Percentiles rank a stretch among this genome's conserved stretches.
Evolutionary conservation across 1,140 invertebrate genomes (phyloP).

Genomic region (Rhynchophorus ferrugineus): DNA sequence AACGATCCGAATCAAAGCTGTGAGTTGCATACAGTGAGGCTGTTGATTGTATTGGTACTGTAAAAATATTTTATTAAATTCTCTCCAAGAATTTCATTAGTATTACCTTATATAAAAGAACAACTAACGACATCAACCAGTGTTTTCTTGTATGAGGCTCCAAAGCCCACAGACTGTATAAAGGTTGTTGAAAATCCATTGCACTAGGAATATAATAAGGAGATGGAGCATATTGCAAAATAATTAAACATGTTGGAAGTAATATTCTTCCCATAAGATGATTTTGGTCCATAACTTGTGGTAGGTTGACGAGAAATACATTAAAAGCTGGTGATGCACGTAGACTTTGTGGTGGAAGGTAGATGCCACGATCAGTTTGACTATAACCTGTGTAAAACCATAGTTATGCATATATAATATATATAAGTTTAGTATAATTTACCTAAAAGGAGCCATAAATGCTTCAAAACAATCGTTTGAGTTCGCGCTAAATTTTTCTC

Average conservation of each 20-base stretch:
- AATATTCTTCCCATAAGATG: slow-evolving; percentile 83
- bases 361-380: slow-evolving; percentile 81
- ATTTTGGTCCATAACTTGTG: slow-evolving; percentile 91
- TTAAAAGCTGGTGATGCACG: slow-evolving; percentile 89
- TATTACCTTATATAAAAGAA: slow-evolving; percentile 90
- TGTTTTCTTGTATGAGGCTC: slow-evolving; percentile 76
- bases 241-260: slow-evolving; percentile 72
- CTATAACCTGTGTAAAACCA: slow-evolving; percentile 70
- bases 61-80: slow-evolving; percentile 22
- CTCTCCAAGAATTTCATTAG: not conserved
- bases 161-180: slow-evolving; percentile 81
- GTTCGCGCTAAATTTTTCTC: slow-evolving; percentile 71
- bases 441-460: slow-evolving; percentile 75
- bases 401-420: too few species aligned
- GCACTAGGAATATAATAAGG: slow-evolving; percentile 50
- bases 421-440: too few species aligned
- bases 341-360: slow-evolving; percentile 78
- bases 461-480: slow-evolving; percentile 82
- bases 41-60: slow-evolving; percentile 87
- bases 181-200: slow-evolving; percentile 50
- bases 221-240: slow-evolving; percentile 83
- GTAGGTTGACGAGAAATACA: slow-evolving; percentile 86
- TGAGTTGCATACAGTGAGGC: slow-evolving; percentile 70
- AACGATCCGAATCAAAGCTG: slow-evolving; percentile 81
- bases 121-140: slow-evolving; percentile 90